These are phyloP conservation scores for Odontothrips loti DNA, from an alignment of 2,888 invertebrate genomes.

Conservation along the genomic window DNA sequence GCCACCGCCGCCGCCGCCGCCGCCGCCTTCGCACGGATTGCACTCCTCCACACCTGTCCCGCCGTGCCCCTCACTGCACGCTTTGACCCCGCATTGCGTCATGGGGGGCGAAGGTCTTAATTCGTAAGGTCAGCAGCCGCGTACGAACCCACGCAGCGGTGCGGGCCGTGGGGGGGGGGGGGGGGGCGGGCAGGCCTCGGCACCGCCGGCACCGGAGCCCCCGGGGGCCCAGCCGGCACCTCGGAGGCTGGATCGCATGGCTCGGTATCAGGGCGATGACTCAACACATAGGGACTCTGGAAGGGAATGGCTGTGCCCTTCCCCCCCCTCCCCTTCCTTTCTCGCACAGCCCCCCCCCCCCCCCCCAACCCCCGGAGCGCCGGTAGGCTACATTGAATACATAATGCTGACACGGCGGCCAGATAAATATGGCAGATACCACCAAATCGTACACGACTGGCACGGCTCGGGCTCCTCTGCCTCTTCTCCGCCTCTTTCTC, in stretches of 20 bases:
- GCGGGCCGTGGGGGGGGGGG: neutral
- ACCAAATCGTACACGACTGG: slow-evolving; percentile 26
- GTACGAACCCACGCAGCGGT: neutral
- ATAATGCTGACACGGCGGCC: slow-evolving; percentile 14
- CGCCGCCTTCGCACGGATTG: neutral
- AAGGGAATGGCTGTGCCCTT: neutral
- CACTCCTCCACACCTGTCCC: neutral
- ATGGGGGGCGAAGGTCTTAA: slow-evolving; percentile 16
- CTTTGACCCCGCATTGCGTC: slow-evolving; percentile 34
- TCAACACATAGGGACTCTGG: neutral
- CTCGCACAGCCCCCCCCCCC: too few species aligned
- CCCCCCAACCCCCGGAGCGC: too few species aligned
- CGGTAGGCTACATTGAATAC: slow-evolving; percentile 22
- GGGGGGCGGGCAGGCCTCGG: neutral
- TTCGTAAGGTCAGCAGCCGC: slow-evolving; percentile 19
- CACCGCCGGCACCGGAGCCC: neutral
- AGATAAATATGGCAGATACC: slow-evolving; percentile 23
- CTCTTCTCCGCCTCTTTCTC: slow-evolving; percentile 30
- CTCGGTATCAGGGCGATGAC: neutral
- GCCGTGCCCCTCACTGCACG: neutral
- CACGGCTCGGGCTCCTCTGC: slow-evolving; percentile 39
- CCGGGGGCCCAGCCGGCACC: too few species aligned
- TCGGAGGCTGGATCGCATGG: too few species aligned
- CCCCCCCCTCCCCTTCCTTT: neutral
- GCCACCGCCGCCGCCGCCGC: too few species aligned